Conservation (phyloP, 2,113 vertebrate genomes). For the Coptodon bakossiorum region DNA sequence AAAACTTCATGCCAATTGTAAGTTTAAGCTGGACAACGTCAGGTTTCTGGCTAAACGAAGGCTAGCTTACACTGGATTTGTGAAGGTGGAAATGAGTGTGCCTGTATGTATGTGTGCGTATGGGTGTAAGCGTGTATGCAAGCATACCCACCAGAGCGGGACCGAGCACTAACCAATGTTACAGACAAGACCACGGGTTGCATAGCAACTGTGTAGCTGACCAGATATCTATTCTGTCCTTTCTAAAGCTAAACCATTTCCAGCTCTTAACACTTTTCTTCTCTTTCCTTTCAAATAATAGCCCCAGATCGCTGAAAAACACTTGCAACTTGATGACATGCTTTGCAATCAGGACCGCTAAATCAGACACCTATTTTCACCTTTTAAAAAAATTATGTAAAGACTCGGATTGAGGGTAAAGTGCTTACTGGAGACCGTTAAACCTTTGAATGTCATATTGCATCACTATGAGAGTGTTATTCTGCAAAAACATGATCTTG, state of each 20-base stretch:
- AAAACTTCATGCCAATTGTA: neutral
- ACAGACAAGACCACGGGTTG: slow-evolving; percentile 64
- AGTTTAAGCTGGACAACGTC: neutral
- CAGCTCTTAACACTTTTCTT: slow-evolving; percentile 31
- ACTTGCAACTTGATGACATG: slow-evolving; percentile 15
- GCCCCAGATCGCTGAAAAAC: slow-evolving; percentile 8
- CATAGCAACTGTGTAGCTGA: slow-evolving; percentile 76
- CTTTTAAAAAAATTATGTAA: neutral
- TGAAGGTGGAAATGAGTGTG: neutral
- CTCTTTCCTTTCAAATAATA: slow-evolving; percentile 25
- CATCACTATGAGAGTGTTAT: neutral
- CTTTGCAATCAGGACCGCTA: neutral
- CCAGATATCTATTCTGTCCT: slow-evolving; percentile 62
- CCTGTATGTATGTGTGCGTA: neutral
- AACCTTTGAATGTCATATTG: neutral
- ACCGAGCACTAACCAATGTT: slow-evolving; percentile 47
- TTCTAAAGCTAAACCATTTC: slow-evolving; percentile 41
- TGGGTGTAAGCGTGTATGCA: slow-evolving; percentile 10
- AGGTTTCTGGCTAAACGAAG: neutral
- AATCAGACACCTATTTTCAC: neutral
- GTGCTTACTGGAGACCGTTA: neutral
- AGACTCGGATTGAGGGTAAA: neutral
- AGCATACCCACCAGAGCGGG: slow-evolving; percentile 36
- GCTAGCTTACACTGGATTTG: neutral
- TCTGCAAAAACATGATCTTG: neutral